Conservation (phyloP, 2,888 invertebrate genomes). For the Plebejus argus region DNA sequence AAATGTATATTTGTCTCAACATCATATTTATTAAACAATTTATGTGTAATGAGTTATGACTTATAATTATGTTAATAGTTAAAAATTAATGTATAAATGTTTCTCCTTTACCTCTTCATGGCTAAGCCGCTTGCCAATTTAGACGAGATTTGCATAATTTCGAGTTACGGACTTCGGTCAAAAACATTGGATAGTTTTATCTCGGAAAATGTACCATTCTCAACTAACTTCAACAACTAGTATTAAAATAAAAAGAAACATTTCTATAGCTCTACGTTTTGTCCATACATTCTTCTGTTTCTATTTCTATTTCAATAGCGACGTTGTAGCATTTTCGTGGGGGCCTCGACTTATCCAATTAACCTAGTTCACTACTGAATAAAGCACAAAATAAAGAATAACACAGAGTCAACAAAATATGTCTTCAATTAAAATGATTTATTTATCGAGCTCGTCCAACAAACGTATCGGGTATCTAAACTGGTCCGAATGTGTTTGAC, state of each 20-base stretch:
- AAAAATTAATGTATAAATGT: no score
- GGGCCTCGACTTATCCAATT: background rate
- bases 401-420: slow-evolving; percentile 7
- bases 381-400: background rate
- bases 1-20: no score
- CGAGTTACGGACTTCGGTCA: no score
- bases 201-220: background rate
- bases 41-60: no score
- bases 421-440: slow-evolving; percentile 14
- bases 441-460: background rate
- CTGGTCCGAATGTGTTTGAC: slow-evolving; percentile 14
- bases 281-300: slow-evolving; percentile 5
- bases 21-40: no score
- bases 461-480: background rate
- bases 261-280: background rate
- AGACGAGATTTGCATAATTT: no score
- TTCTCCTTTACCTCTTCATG: background rate
- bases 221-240: background rate
- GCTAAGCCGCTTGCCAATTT: no score
- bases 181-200: no score
- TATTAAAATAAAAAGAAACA: background rate
- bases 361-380: background rate
- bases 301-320: slow-evolving; percentile 3
- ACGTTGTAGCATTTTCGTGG: background rate
- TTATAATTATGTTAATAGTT: no score